These are phyloP conservation scores for Tuta absoluta DNA, from an alignment of 2,888 invertebrate species.

Conservation along the genomic window DNA sequence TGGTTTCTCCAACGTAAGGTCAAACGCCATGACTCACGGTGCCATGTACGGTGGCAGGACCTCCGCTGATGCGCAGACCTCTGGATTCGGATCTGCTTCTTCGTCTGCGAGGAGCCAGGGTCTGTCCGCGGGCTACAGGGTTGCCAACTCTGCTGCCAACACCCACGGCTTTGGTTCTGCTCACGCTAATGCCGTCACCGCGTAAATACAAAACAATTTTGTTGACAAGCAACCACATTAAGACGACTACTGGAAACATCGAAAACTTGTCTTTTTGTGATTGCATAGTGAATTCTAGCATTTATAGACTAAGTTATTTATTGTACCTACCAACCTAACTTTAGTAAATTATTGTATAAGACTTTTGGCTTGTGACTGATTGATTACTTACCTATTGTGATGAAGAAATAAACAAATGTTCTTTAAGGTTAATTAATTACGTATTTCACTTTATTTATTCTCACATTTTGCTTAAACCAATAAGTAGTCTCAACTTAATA, in stretches of 20 bases:
- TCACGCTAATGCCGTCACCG: constrained; percentile 57
- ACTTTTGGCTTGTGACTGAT: constrained; percentile 21
- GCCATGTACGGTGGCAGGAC: constrained; percentile 45
- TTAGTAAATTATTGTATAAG: constrained; percentile 37
- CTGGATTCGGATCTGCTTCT: constrained; percentile 58
- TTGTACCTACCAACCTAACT: constrained; percentile 30
- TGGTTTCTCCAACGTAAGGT: constrained; percentile 41
- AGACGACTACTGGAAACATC: constrained; percentile 61
- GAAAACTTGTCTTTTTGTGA: constrained; percentile 74
- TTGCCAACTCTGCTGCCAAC: constrained; percentile 59
- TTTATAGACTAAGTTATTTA: constrained; percentile 45
- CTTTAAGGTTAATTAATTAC: constrained; percentile 6
- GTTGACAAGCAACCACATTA: constrained; percentile 61
- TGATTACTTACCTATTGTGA: constrained; percentile 12
- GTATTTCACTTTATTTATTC: background rate
- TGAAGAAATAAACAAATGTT: constrained; percentile 30
- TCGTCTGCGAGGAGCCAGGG: constrained; percentile 57
- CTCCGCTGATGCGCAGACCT: constrained; percentile 52
- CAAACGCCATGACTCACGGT: constrained; percentile 37
- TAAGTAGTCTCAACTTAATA: background rate
- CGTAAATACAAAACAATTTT: constrained; percentile 40
- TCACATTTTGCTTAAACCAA: background rate
- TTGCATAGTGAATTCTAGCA: constrained; percentile 49
- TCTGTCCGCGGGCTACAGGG: constrained; percentile 53
- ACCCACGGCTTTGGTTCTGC: constrained; percentile 57